A percentile compares a stretch with the other conserved stretches of the same genome.
Evolutionary conservation across 1,140 invertebrate genomes (phyloP).

Genomic region (Bombus breviceps): DNA sequence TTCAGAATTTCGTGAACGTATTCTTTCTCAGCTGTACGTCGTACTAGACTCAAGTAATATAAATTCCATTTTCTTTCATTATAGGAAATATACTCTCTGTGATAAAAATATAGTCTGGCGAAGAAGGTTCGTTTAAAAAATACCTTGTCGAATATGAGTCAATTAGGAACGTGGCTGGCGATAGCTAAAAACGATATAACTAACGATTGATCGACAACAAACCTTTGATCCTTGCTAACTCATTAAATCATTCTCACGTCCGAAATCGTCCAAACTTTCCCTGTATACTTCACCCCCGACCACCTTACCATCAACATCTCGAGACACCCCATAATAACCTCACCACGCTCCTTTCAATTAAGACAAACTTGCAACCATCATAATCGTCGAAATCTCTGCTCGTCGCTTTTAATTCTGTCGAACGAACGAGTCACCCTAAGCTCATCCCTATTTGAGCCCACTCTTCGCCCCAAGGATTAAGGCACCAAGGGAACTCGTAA

Average conservation of each 20-base stretch:
- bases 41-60: too few relatives aligned
- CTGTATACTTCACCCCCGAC: background rate
- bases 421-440: background rate
- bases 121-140: background rate
- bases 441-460: background rate
- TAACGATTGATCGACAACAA: background rate
- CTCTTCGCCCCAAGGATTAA: background rate
- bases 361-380: background rate
- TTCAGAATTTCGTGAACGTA: background rate
- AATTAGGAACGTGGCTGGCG: too few relatives aligned
- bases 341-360: background rate
- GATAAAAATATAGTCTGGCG: background rate
- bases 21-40: background rate
- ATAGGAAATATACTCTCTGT: background rate
- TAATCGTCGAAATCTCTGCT: background rate
- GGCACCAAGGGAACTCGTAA: conserved; percentile 16
- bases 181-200: background rate
- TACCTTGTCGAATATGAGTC: too few relatives aligned
- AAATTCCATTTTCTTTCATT: background rate
- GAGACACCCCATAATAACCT: background rate
- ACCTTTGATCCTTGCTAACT: background rate
- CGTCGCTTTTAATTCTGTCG: background rate
- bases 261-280: background rate
- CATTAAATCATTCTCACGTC: background rate
- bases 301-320: background rate